Conservation (phyloP, 1,140 invertebrate species). For the Bombus huntii region DNA sequence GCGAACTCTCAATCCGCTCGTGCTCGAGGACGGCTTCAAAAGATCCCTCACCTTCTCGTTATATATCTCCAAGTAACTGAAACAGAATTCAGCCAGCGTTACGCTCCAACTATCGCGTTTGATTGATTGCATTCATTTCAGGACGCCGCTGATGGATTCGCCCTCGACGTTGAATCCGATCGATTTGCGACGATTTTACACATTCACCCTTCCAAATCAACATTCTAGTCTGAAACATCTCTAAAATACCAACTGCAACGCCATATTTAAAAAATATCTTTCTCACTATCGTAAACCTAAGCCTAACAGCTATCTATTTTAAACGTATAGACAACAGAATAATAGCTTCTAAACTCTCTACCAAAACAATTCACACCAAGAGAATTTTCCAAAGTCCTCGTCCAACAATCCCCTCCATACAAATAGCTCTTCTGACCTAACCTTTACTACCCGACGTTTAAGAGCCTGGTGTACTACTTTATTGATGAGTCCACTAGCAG, state of each 20-base stretch:
- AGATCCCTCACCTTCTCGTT: slow-evolving; percentile 93
- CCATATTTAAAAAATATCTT: neutral
- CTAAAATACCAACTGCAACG: neutral
- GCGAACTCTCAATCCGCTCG: slow-evolving; percentile 88
- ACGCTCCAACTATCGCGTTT: neutral
- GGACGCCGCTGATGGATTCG: neutral
- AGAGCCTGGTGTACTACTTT: too few relatives aligned
- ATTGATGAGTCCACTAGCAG: too few relatives aligned
- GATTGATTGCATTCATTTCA: slow-evolving; percentile 38
- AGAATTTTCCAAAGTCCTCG: neutral
- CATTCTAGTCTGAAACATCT: neutral
- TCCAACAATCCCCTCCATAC: neutral
- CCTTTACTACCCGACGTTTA: neutral
- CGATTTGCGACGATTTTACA: neutral
- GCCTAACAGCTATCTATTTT: neutral
- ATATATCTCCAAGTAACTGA: slow-evolving; percentile 92
- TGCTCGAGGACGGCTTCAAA: slow-evolving; percentile 83
- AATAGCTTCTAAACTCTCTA: neutral
- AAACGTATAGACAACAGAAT: neutral
- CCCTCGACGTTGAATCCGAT: neutral
- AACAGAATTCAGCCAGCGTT: slow-evolving; percentile 63
- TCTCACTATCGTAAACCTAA: neutral
- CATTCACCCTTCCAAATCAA: neutral
- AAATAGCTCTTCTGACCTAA: neutral
- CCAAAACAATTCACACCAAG: neutral